These are phyloP conservation scores for Reticulitermes lucifugus DNA, from an alignment of 2,888 invertebrate genomes.

Conservation along the genomic window DNA sequence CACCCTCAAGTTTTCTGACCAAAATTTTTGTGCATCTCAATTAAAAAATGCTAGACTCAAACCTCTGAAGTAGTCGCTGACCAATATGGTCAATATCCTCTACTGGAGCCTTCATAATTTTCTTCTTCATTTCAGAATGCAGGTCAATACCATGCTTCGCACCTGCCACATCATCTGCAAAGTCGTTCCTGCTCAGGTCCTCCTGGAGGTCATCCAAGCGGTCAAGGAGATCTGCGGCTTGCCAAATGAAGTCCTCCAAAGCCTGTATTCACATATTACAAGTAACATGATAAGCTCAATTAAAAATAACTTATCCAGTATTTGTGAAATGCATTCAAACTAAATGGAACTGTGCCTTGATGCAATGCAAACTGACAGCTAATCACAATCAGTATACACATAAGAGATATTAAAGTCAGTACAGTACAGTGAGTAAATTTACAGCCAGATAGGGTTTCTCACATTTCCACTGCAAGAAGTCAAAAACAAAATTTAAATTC, in stretches of 20 bases:
- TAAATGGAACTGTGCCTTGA: neutral
- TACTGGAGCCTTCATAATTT: slow-evolving; percentile 92
- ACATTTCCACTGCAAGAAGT: no score
- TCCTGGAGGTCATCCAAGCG: slow-evolving; percentile 93
- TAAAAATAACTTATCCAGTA: slow-evolving; percentile 2
- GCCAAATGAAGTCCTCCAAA: slow-evolving; percentile 96
- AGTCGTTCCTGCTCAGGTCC: slow-evolving; percentile 91
- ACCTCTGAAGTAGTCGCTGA: slow-evolving; percentile 71
- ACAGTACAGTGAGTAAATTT: no score
- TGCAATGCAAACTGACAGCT: no score
- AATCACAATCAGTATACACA: no score
- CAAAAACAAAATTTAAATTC: no score
- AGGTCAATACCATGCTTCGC: slow-evolving; percentile 93
- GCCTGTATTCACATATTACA: slow-evolving; percentile 66
- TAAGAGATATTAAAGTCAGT: no score
- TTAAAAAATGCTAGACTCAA: slow-evolving; percentile 20
- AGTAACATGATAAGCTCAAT: neutral
- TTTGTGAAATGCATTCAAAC: neutral
- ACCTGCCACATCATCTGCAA: slow-evolving; percentile 93
- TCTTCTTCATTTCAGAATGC: slow-evolving; percentile 94
- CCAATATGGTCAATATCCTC: slow-evolving; percentile 94
- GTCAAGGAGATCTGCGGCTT: slow-evolving; percentile 92
- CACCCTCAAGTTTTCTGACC: no score
- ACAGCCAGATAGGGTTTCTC: no score
- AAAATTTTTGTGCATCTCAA: no score